phyloP scores from a whole-genome alignment of 2,888 invertebrate species.

The Apomyelois bistriatella region DNA sequence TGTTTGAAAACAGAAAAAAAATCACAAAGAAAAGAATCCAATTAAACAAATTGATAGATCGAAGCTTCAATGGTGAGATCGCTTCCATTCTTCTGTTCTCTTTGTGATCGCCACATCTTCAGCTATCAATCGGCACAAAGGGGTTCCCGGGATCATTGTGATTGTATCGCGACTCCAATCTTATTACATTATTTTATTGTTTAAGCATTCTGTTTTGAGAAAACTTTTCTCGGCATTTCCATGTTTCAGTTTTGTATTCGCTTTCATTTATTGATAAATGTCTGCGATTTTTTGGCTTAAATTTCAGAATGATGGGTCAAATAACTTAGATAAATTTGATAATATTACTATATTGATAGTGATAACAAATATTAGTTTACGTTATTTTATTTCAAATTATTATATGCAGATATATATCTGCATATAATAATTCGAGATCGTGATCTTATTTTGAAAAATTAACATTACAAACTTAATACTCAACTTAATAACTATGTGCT shows the following conservation, averaged over 20 bases:
- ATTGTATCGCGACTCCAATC: conserved; percentile 39
- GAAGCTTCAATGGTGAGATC: conserved; percentile 27
- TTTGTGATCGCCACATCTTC: conserved; percentile 66
- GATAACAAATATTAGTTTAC: too few relatives aligned
- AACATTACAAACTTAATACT: too few relatives aligned
- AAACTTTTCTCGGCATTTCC: background rate
- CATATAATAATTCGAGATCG: too few relatives aligned
- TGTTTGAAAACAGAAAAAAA: conserved; percentile 58
- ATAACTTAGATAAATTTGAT: too few relatives aligned
- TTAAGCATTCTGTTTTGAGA: conserved; percentile 12
- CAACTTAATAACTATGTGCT: too few relatives aligned
- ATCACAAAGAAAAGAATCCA: conserved; percentile 58
- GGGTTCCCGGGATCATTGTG: conserved; percentile 44
- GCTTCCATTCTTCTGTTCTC: conserved; percentile 41
- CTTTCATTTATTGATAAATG: background rate
- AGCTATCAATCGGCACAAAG: conserved; percentile 55
- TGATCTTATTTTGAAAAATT: too few relatives aligned
- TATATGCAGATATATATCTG: too few relatives aligned
- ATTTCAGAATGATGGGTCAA: too few relatives aligned
- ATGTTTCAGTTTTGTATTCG: background rate
- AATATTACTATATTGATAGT: too few relatives aligned
- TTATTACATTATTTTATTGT: conserved; percentile 27
- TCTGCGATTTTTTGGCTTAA: background rate
- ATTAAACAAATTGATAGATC: conserved; percentile 65
- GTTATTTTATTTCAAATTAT: too few relatives aligned